phyloP scores from a whole-genome alignment of 2,797 vertebrate genomes.

The Centroberyx gerrardi region DNA sequence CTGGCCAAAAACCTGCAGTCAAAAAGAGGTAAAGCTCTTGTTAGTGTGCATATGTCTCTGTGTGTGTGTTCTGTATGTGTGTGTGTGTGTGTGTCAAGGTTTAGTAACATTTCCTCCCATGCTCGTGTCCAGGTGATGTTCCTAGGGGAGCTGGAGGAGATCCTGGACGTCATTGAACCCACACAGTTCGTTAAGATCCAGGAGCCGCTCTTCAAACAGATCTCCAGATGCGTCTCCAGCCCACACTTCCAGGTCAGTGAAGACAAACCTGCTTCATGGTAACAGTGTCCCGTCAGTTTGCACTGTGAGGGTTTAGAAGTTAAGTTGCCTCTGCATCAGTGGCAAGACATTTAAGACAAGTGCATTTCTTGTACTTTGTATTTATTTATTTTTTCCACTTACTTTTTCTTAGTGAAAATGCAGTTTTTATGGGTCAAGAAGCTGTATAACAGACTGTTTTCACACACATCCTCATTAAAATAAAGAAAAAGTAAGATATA shows the following conservation, averaged over 20 bases:
- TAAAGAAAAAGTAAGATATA: too few relatives aligned
- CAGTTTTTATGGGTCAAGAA: too few relatives aligned
- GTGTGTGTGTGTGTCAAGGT: neutral
- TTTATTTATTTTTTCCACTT: neutral
- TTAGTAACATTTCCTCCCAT: neutral
- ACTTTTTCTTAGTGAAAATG: too few relatives aligned
- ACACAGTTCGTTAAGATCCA: constrained; percentile 99
- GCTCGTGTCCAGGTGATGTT: constrained; percentile 92
- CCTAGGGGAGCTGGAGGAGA: constrained; percentile 97
- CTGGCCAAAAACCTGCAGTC: constrained; percentile 99
- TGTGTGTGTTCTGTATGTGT: neutral
- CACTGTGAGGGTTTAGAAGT: neutral
- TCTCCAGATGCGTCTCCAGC: constrained; percentile 98
- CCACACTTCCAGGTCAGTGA: constrained; percentile 96
- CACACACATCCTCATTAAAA: too few relatives aligned
- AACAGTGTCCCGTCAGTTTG: too few relatives aligned
- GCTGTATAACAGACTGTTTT: too few relatives aligned
- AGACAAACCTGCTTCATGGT: neutral
- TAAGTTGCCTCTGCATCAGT: too few relatives aligned
- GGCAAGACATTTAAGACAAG: too few relatives aligned
- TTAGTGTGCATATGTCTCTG: neutral
- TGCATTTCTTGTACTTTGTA: constrained; percentile 2
- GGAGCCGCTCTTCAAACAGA: constrained; percentile 99
- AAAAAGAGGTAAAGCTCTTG: constrained; percentile 91
- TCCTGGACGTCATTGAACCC: constrained; percentile 98